Base-by-base conservation (phyloP, 2,797 vertebrate species). In the Galagoides demidoff region DNA sequence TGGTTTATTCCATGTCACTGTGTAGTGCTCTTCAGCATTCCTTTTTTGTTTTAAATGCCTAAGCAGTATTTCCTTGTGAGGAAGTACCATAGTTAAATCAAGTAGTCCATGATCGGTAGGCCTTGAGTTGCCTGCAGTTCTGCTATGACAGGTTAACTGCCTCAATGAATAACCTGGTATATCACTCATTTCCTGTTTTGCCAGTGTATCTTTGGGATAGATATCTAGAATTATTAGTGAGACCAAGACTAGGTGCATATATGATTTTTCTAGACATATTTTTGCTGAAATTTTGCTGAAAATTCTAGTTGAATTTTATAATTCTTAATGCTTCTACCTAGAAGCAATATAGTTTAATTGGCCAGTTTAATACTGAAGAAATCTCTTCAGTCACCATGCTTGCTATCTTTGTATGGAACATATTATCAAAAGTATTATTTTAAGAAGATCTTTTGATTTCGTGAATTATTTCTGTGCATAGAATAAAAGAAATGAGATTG, bases 11-110 rank as follows among this genome's bases (percentile, higher is more conserved):
- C 8, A 0, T 23, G 2, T 37, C 19, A 22, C 71, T 66, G 31
- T 5, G 0, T 16, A 1, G 0, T 63, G 22, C 45, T 78, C 3
- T 0, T 68, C 66, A 17, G 7, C 29, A 9, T n/a, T 25, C 29
- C 19, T 23, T 14, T 29, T 37, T 34, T 63, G n/a, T 70, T 22
- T 22, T 10, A 6, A 31, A 5, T 22, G 76, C 34, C 31, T 13
- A 12, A 45, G n/a, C 25, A 25, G 23, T 19, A 20, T 52, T 25
- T 25, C 34, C 1, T 22, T 37, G 34, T 59, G n/a, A 39, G 43
- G 68, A 57, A 25, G 74, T 13, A 5, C 66, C 25, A 0, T 12
- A 2, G 34, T 49, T 20, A 17, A 37, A 20, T 45, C 19, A 5
- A 3, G 20, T 39, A 29, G 13, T 63, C 8, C 34, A 61, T 43